Evolutionary conservation across 2,888 invertebrate genomes (phyloP).

Genomic region (Sturmia bella): DNA sequence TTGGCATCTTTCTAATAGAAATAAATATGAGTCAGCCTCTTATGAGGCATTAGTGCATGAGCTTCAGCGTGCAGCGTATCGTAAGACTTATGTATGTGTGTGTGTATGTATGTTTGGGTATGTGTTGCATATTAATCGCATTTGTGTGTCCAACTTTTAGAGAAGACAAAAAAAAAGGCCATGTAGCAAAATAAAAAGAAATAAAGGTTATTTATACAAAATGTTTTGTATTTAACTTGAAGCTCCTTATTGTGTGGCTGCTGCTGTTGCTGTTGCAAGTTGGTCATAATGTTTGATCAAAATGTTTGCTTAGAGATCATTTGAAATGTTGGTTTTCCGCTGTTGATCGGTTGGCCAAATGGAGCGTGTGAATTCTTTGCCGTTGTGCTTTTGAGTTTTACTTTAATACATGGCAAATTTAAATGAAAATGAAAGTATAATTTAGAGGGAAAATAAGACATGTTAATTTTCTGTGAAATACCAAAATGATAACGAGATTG

Average conservation of each 20-base stretch:
- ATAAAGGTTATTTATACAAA: constrained; percentile 66
- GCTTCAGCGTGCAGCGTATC: neutral
- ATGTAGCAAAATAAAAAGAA: constrained; percentile 25
- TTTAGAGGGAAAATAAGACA: constrained; percentile 39
- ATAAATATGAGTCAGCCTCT: constrained; percentile 34
- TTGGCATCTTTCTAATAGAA: constrained; percentile 27
- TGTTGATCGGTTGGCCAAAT: constrained; percentile 49
- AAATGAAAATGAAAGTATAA: constrained; percentile 53
- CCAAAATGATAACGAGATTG: neutral
- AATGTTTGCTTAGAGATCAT: constrained; percentile 50
- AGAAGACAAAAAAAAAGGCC: constrained; percentile 9
- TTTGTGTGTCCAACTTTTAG: constrained; percentile 52
- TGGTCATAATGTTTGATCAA: constrained; percentile 32
- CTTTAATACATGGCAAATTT: constrained; percentile 7
- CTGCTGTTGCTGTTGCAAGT: constrained; percentile 17
- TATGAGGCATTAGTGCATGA: constrained; percentile 3
- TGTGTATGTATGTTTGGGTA: neutral
- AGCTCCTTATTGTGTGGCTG: constrained; percentile 37
- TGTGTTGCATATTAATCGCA: constrained; percentile 41
- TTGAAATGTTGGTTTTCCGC: constrained; percentile 40
- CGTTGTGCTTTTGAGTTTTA: constrained; percentile 2
- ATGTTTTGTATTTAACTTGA: constrained; percentile 53
- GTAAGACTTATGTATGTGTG: neutral
- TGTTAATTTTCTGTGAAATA: constrained; percentile 49
- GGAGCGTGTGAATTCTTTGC: constrained; percentile 58